Evolutionary conservation across 2,113 vertebrate genomes (phyloP), one percentile per base, ranked within the genome.

Genomic region (Gasterosteus aculeatus): DNA sequence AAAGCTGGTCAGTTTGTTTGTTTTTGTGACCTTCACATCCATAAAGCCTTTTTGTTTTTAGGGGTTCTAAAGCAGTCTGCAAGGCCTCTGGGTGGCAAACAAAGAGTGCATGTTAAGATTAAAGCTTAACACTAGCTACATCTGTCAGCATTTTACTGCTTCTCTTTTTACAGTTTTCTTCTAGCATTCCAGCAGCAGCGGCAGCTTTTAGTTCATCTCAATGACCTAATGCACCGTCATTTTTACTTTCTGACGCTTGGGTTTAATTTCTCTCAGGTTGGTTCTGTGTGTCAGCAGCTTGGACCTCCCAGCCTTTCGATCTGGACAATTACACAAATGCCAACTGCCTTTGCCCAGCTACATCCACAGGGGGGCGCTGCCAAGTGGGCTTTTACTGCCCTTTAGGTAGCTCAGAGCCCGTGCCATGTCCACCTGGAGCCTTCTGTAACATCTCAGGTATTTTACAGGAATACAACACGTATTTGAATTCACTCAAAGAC

Each of bases 301-400:
- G 97, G 97, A 97, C 94, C 3, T 91, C 96, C 0, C 95, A 92
- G 54, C 97, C 98, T 3, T 99, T 98, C 46, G 96, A 99, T 86
- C 91, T 98, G 83, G 97, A 99, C 88, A 98, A 98, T 87, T 98
- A 98, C 87, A 99, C 97, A 82, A 98, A 81, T 6, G 90, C 95
- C 57, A 97, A 97, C 89, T 99, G 97, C 85, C 94, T 98, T 22
- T 98, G 97, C 59, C 97, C 97, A 2, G 97, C 96, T 66, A 97
- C 96, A 0, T 95, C 96, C 84, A 98, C 96, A 0, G 97, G 96
- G 51, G 97, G 96, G 10, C 96, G 94, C 85, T 98, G 97, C 82
- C 91, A 93, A 1, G 91, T 91, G 8, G 96, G 97, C 18, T 97
- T 91, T 73, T 97, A 94, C 35, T 99, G 97, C 69, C 96, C 97